Evolutionary conservation across 2,888 invertebrate species (phyloP).

Genomic region (Frankliniella fusca): DNA sequence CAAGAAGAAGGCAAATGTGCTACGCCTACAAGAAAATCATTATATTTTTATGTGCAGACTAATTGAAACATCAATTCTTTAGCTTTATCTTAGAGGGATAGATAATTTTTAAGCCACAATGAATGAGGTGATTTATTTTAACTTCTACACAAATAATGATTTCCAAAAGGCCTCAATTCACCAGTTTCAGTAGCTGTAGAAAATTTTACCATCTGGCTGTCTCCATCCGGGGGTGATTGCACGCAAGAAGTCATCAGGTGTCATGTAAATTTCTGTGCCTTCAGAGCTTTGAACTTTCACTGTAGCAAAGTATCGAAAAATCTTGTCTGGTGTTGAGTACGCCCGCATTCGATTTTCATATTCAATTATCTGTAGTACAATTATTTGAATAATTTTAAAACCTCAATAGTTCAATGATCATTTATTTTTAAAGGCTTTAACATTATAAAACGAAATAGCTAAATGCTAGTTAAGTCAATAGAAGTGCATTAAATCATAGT

Average conservation of each 20-base stretch:
- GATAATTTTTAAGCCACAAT: neutral
- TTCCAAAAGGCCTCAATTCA: no score
- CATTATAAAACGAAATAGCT: neutral
- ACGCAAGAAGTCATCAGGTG: constrained; percentile 94
- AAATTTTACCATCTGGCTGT: constrained; percentile 86
- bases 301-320: constrained; percentile 98
- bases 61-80: neutral
- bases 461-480: constrained; percentile 8
- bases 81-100: neutral
- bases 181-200: neutral
- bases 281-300: constrained; percentile 68
- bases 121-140: neutral
- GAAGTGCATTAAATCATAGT: neutral
- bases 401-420: constrained; percentile 28
- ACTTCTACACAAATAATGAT: no score
- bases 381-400: constrained; percentile 27
- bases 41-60: neutral
- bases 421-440: neutral
- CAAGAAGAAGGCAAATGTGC: no score
- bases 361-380: constrained; percentile 77
- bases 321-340: constrained; percentile 97
- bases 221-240: constrained; percentile 94
- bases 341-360: constrained; percentile 95
- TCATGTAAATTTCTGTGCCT: constrained; percentile 83
- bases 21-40: no score